Conservation (phyloP, 35 echinoderm and acorn worm genomes). For the Anneissia japonica region DNA sequence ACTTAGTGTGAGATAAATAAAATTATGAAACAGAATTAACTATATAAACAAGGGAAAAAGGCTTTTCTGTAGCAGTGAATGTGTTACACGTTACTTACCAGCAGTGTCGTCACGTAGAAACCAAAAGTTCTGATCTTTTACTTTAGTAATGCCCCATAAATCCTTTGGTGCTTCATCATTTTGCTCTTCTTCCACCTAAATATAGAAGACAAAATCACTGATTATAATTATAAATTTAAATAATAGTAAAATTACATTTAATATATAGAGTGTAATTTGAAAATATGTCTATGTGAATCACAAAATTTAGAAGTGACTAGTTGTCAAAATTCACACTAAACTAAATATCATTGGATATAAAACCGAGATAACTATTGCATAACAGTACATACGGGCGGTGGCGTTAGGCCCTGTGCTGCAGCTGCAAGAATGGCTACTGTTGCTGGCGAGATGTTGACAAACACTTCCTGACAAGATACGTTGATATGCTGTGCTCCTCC, state of each 20-base stretch:
- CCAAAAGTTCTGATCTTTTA: slow-evolving; percentile 73
- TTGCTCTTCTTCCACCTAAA: slow-evolving; percentile 40
- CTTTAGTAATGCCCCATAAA: slow-evolving; percentile 53
- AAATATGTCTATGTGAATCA: too few species aligned
- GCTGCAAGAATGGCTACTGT: slow-evolving; percentile 73
- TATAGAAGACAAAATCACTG: too few species aligned
- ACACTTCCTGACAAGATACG: slow-evolving; percentile 54
- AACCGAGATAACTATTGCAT: background rate
- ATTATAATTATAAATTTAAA: too few species aligned
- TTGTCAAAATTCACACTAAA: background rate
- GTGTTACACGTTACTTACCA: too few species aligned
- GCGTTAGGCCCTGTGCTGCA: slow-evolving; percentile 53
- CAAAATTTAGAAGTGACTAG: too few species aligned
- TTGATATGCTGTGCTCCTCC: slow-evolving; percentile 75
- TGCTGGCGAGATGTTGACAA: slow-evolving; percentile 79
- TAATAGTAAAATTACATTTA: too few species aligned
- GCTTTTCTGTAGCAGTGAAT: too few species aligned
- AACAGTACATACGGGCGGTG: slow-evolving; percentile 42
- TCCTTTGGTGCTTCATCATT: slow-evolving; percentile 43
- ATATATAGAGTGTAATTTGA: too few species aligned
- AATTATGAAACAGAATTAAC: too few species aligned
- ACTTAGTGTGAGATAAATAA: too few species aligned
- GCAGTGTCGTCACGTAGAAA: slow-evolving; percentile 80
- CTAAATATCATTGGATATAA: background rate
- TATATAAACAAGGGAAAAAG: too few species aligned